Base-by-base conservation (phyloP, 1,140 invertebrate species). In the Doryteuthis pealeii region DNA sequence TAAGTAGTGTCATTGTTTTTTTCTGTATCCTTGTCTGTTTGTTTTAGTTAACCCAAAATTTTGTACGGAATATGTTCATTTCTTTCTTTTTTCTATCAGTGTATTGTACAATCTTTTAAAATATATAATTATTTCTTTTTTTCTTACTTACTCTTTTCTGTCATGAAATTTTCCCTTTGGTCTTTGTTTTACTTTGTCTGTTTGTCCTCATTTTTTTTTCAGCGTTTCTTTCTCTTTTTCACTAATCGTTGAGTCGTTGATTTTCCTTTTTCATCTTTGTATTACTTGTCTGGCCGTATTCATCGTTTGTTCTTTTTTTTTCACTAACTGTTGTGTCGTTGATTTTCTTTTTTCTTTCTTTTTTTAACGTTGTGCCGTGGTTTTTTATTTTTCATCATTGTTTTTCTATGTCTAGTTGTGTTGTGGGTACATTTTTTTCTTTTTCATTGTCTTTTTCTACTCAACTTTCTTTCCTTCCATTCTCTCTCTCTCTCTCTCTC, bases 401-500 rank as follows among this genome's bases (percentile, higher is more conserved):
- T 49, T 22, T 49, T 22, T 49, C 45, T 49, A 8, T 49, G 8
- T 49, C 45, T 49, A 8, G 8, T 22, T 49, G 8, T 49, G 8
- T 49, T 22, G 8, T 22, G 8, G 8, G 8, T 22, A 10, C 45
- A 10, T 22, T 49, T 22, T 49, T 22, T 49, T 22, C 22, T 22
- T 49, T 22, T 49, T 22, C 22, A 8, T 49, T 22, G 8, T 22
- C 22, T 49, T 49, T 22, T n/a, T n/a, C n/a, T n/a, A n/a, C n/a
- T n/a, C n/a, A n/a, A n/a, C n/a, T n/a, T n/a, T n/a, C n/a, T n/a
- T n/a, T n/a, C n/a, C n/a, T n/a, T n/a, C n/a, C n/a, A n/a, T n/a
- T n/a, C n/a, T n/a, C n/a, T n/a, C n/a, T 49, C 45, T 49, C 45
- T 49, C 45, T 49, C 45, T 49, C 45, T 49, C 45, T 49, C 45